Percentiles rank a stretch among this genome's conserved stretches.
Evolutionary conservation across 2,113 vertebrate species (phyloP).

Genomic region (Verasper variegatus): DNA sequence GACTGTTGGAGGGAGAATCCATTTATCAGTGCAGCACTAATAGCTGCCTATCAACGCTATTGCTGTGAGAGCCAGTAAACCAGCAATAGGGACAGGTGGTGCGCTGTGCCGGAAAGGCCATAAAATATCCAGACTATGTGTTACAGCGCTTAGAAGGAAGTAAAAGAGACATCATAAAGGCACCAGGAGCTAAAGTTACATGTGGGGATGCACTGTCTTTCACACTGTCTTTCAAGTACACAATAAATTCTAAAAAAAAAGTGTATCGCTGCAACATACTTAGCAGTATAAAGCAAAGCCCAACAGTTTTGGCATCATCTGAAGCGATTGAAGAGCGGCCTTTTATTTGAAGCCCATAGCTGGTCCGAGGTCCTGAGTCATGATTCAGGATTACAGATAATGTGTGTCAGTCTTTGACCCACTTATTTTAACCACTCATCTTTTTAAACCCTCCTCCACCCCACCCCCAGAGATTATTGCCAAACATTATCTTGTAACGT

Average conservation of each 20-base stretch:
- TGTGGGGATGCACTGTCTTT: not conserved
- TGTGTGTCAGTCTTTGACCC: not conserved
- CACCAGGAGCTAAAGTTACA: conserved; percentile 10
- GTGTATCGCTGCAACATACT: not conserved
- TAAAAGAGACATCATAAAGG: conserved; percentile 52
- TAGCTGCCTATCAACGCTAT: conserved; percentile 57
- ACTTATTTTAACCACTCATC: not conserved
- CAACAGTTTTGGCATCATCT: too few relatives aligned
- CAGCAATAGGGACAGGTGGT: conserved; percentile 55
- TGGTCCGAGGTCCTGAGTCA: too few relatives aligned
- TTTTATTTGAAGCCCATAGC: too few relatives aligned
- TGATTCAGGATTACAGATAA: not conserved
- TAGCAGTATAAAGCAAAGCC: not conserved
- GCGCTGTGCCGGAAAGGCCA: conserved; percentile 34
- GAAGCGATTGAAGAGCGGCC: too few relatives aligned
- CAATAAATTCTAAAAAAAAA: conserved; percentile 11
- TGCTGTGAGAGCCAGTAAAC: conserved; percentile 46
- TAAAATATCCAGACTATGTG: conserved; percentile 52
- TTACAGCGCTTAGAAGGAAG: conserved; percentile 55
- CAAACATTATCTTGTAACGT: too few relatives aligned
- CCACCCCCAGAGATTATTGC: not conserved
- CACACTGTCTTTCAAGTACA: not conserved
- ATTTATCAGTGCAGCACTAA: conserved; percentile 60
- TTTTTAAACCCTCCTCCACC: not conserved
- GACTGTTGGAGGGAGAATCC: conserved; percentile 29